Percentiles rank a stretch among this genome's conserved stretches.
Conservation (phyloP, 2,113 vertebrate genomes). For the Scomber scombrus region DNA sequence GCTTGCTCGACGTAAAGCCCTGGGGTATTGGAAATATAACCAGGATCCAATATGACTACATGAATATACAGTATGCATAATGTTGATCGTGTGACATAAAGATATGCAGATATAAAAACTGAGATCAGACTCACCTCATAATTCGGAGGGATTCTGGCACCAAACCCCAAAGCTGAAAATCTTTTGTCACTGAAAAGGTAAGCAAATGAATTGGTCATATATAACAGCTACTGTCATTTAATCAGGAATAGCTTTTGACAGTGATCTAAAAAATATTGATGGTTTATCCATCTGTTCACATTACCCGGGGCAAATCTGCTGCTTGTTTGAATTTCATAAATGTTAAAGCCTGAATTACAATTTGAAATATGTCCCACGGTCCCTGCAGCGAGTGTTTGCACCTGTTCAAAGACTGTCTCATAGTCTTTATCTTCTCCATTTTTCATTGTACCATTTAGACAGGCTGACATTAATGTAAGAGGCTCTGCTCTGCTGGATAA, state of each 20-base stretch:
- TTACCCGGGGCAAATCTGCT: conserved; percentile 50
- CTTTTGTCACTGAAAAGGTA: conserved; percentile 90
- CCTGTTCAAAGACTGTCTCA: conserved; percentile 59
- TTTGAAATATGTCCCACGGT: conserved; percentile 56
- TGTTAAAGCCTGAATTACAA: conserved; percentile 70
- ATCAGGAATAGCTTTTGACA: conserved; percentile 20
- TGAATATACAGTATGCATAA: conserved; percentile 33
- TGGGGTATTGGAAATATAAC: conserved; percentile 25
- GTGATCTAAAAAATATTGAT: conserved; percentile 52
- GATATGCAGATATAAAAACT: conserved; percentile 8
- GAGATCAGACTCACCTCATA: conserved; percentile 88
- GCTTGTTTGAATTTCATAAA: conserved; percentile 72
- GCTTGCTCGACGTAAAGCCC: conserved; percentile 11
- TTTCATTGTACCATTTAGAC: conserved; percentile 35
- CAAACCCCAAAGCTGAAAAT: conserved; percentile 97
- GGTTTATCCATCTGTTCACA: conserved; percentile 61
- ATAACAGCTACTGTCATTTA: conserved; percentile 5
- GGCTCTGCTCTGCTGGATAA: conserved; percentile 1
- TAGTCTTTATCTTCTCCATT: conserved; percentile 35
- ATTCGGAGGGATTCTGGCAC: conserved; percentile 96
- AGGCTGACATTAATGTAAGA: conserved; percentile 29
- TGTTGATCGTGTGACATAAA: conserved; percentile 17
- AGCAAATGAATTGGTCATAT: conserved; percentile 55
- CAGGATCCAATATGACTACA: conserved; percentile 18
- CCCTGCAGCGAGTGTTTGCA: conserved; percentile 54